These are phyloP conservation scores for Mobula birostris DNA, from an alignment of 2,113 vertebrate species.

Conservation along the genomic window DNA sequence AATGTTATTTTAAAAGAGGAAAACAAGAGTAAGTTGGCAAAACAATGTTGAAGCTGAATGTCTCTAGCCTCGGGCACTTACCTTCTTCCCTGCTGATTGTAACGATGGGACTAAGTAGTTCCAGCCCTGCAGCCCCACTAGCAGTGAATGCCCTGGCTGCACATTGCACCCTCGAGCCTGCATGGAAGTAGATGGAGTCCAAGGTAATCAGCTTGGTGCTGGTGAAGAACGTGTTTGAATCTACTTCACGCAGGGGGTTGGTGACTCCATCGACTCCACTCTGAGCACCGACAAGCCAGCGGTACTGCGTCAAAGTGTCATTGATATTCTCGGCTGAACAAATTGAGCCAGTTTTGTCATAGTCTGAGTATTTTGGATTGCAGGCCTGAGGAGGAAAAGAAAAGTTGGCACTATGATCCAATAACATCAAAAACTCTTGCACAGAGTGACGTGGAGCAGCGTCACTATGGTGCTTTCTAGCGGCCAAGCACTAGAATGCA, in stretches of 20 bases:
- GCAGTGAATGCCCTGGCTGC: slow-evolving; percentile 65
- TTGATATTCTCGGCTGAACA: slow-evolving; percentile 68
- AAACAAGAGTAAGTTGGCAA: not conserved
- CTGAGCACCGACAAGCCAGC: slow-evolving; percentile 69
- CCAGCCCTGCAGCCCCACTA: slow-evolving; percentile 65
- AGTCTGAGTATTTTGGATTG: slow-evolving; percentile 72
- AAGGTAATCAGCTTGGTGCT: slow-evolving; percentile 70
- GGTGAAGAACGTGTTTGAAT: slow-evolving; percentile 73
- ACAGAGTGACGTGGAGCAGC: not conserved
- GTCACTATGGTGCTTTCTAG: not conserved
- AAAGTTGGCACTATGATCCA: not conserved
- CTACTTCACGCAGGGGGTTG: slow-evolving; percentile 70
- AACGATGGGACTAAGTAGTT: slow-evolving; percentile 63
- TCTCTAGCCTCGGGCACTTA: slow-evolving; percentile 42
- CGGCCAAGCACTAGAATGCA: not conserved
- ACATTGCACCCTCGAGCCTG: slow-evolving; percentile 67
- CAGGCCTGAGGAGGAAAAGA: slow-evolving; percentile 55
- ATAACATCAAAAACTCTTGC: not conserved
- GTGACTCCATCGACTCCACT: slow-evolving; percentile 67
- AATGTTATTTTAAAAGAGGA: not conserved
- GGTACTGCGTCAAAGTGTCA: slow-evolving; percentile 67
- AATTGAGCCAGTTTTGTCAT: slow-evolving; percentile 73
- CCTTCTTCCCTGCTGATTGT: slow-evolving; percentile 64
- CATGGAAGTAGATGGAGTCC: slow-evolving; percentile 73
- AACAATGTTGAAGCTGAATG: not conserved